Percentiles rank a stretch among this genome's conserved stretches.
Conservation (phyloP, 2,888 invertebrate species). For the Perdita meconis region DNA sequence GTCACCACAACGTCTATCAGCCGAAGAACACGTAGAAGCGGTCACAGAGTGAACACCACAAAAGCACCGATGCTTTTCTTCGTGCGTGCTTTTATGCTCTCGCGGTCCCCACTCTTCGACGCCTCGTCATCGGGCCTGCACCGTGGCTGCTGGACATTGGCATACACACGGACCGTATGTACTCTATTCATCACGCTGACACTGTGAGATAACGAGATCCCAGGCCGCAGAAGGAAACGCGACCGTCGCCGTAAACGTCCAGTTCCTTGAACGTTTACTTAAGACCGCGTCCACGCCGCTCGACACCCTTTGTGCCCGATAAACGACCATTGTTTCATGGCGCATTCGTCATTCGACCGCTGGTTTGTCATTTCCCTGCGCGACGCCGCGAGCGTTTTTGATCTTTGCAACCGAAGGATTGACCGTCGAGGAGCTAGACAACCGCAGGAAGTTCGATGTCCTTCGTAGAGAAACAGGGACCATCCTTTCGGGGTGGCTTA, state of each 20-base stretch:
- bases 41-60: slow-evolving; percentile 76
- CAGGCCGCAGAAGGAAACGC: slow-evolving; percentile 28
- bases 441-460: too few relatives aligned
- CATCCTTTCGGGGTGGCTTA: too few relatives aligned
- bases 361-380: neutral
- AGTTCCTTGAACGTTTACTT: slow-evolving; percentile 8
- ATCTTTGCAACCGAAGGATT: neutral
- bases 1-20: slow-evolving; percentile 63
- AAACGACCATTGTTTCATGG: neutral
- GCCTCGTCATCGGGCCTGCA: slow-evolving; percentile 24
- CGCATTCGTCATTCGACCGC: neutral
- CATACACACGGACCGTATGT: slow-evolving; percentile 54
- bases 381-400: neutral
- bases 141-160: slow-evolving; percentile 57
- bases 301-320: neutral
- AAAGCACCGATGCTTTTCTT: slow-evolving; percentile 81
- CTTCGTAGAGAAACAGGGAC: too few relatives aligned
- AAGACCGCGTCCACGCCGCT: neutral
- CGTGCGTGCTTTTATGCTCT: slow-evolving; percentile 82
- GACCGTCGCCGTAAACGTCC: neutral
- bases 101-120: slow-evolving; percentile 71
- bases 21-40: slow-evolving; percentile 51
- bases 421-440: neutral
- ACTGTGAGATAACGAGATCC: slow-evolving; percentile 57
- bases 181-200: slow-evolving; percentile 56